Evolutionary conservation across 2,113 vertebrate species (phyloP), one percentile per base, ranked within the genome.

Genomic region (Toxostoma redivivum): DNA sequence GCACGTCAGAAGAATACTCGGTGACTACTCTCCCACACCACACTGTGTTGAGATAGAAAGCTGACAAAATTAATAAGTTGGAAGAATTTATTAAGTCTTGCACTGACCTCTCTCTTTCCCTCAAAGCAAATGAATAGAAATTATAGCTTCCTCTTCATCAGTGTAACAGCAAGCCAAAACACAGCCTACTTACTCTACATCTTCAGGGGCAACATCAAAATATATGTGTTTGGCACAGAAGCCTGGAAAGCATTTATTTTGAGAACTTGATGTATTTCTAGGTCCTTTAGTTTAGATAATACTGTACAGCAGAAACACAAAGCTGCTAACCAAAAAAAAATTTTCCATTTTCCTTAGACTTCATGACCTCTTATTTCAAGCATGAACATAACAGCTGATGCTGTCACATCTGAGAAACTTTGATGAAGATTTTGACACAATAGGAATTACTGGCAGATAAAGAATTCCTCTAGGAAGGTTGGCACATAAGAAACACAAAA

Each of bases 361-460:
- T 97, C 90, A 88, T 94, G 94, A 96, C 95, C 92, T 62, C 62
- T 95, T 95, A 97, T 96, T 87, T 98, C 86, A 97, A 94, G 87
- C 79, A 97, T 96, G 95, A 96, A 97, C 79, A 92, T 86, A 98
- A 96, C 84, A 97, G 93, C 91, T 97, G 97, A 97, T 95, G 89
- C 94, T 45, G 76, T 97, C 94, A 96, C 65, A 24, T 95, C 62
- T 95, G 91, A 97, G 95, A 96, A 92, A 91, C 71, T 97, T 96
- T 98, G 95, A 97, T 92, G 90, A 96, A 88, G 86, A 87, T 97
- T 95, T 96, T 97, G 97, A 97, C 97, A 97, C 81, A 95, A 97
- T 72, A 83, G 61, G 81, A 97, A 97, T 98, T 97, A 97, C 89
- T 95, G 67, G 48, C 77, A 96, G 87, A 96, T 69, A 95, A 94